phyloP scores from a whole-genome alignment of 2,797 vertebrate species.

The Myripristis jacobus region DNA sequence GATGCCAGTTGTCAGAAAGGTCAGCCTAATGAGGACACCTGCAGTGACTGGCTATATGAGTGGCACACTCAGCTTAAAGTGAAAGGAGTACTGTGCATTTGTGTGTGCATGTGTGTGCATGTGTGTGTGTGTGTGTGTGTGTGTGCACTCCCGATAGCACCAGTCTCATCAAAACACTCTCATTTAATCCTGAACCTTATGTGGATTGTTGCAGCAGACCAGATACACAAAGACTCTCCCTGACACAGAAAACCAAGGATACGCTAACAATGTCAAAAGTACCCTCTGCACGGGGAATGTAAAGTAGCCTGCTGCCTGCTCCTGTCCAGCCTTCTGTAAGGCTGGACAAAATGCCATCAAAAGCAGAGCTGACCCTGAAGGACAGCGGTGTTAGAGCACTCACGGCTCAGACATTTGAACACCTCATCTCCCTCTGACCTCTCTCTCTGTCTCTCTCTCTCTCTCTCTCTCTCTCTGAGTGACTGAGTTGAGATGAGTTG shows the following conservation, averaged over 20 bases:
- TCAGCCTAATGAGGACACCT: constrained; percentile 79
- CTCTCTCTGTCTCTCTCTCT: neutral
- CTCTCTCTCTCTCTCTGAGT: neutral
- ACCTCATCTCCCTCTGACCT: constrained; percentile 43
- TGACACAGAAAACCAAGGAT: constrained; percentile 62
- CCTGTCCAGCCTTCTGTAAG: constrained; percentile 48
- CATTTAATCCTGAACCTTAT: constrained; percentile 50
- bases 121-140: constrained; percentile 14
- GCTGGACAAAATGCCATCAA: constrained; percentile 43
- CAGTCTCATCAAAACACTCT: constrained; percentile 40
- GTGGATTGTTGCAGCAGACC: constrained; percentile 45
- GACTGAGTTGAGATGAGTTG: constrained; percentile 30
- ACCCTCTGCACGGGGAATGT: constrained; percentile 57
- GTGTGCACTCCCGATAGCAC: constrained; percentile 40
- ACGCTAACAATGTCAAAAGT: constrained; percentile 65
- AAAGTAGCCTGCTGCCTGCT: constrained; percentile 44
- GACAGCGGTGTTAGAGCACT: constrained; percentile 23
- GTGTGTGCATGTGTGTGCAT: constrained; percentile 10
- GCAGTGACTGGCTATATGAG: constrained; percentile 62
- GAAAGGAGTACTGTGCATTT: constrained; percentile 27
- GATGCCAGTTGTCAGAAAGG: constrained; percentile 61
- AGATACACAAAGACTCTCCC: constrained; percentile 47
- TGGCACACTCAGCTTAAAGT: constrained; percentile 31
- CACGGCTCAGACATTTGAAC: constrained; percentile 33
- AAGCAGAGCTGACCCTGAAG: constrained; percentile 43